A percentile compares a stretch with the other conserved stretches of the same genome.
phyloP scores from a whole-genome alignment of 2,888 invertebrate species.

The Microdon myrmicae region DNA sequence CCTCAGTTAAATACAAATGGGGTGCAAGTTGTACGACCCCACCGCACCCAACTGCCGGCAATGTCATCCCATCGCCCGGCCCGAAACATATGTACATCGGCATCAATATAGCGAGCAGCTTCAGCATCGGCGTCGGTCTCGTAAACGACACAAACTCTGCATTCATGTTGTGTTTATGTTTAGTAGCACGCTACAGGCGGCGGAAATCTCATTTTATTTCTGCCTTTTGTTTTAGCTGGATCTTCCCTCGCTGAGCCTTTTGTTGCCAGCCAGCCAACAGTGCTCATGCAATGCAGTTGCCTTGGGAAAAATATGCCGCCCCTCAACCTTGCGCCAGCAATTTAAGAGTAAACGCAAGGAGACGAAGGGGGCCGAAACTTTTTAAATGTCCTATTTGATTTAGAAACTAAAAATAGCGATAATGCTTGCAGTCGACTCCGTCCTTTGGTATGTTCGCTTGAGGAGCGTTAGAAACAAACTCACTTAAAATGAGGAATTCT shows the following conservation, averaged over 20 bases:
- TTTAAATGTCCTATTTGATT: slow-evolving; percentile 49
- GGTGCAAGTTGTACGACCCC: slow-evolving; percentile 38
- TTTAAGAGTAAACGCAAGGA: slow-evolving; percentile 28
- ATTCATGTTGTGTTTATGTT: slow-evolving; percentile 50
- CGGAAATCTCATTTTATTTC: slow-evolving; percentile 51
- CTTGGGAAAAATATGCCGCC: slow-evolving; percentile 23
- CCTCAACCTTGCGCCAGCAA: background rate
- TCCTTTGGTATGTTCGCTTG: too few species aligned
- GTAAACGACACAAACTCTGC: slow-evolving; percentile 19
- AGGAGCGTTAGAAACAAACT: too few species aligned
- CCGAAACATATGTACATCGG: slow-evolving; percentile 9
- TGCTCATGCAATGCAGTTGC: slow-evolving; percentile 44
- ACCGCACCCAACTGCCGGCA: slow-evolving; percentile 8
- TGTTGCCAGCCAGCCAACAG: slow-evolving; percentile 35
- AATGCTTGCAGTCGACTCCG: too few species aligned
- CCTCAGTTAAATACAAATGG: slow-evolving; percentile 40
- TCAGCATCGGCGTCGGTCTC: too few species aligned
- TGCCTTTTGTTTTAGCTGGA: slow-evolving; percentile 41
- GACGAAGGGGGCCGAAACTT: slow-evolving; percentile 11
- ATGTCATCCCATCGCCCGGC: background rate
- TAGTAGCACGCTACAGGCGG: slow-evolving; percentile 45
- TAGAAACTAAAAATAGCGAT: slow-evolving; percentile 43
- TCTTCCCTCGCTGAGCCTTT: slow-evolving; percentile 38
- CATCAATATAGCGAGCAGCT: slow-evolving; percentile 8
- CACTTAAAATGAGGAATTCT: too few species aligned